Conservation (phyloP, 2,888 invertebrate genomes). For the Tromatobia lineatoria region DNA sequence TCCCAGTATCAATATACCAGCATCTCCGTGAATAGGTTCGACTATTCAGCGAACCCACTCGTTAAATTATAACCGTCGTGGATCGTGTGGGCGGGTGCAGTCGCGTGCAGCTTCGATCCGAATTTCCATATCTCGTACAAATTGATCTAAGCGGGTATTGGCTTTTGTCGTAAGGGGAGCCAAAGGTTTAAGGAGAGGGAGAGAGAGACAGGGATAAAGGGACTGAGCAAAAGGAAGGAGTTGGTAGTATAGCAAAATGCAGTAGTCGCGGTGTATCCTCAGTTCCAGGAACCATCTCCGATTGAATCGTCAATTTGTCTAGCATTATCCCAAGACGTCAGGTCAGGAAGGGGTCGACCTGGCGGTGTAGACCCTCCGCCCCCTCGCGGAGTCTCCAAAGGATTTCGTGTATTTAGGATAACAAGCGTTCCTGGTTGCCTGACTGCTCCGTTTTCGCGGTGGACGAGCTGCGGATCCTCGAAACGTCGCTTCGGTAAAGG, state of each 20-base stretch:
- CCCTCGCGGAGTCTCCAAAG: conserved; percentile 78
- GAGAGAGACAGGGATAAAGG: conserved; percentile 35
- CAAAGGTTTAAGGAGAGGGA: conserved; percentile 30
- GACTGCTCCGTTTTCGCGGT: conserved; percentile 52
- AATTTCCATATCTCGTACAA: conserved; percentile 69
- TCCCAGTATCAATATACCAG: conserved; percentile 28
- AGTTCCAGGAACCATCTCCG: conserved; percentile 76
- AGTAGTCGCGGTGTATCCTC: conserved; percentile 77
- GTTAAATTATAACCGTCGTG: conserved; percentile 48
- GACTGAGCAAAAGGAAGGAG: conserved; percentile 28
- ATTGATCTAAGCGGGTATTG: conserved; percentile 57
- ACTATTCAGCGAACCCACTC: conserved; percentile 31
- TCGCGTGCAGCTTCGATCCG: conserved; percentile 54
- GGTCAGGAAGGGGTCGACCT: conserved; percentile 68
- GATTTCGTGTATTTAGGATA: conserved; percentile 86
- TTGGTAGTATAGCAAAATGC: neutral
- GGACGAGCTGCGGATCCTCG: conserved; percentile 15
- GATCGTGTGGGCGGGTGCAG: conserved; percentile 40
- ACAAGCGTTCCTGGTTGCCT: conserved; percentile 77
- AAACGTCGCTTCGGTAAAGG: neutral
- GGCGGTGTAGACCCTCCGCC: conserved; percentile 26
- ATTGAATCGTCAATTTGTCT: conserved; percentile 85
- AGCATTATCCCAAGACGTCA: conserved; percentile 82
- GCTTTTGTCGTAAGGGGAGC: conserved; percentile 14
- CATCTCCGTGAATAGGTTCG: neutral